Evolutionary conservation across 2,797 vertebrate genomes (phyloP).

Genomic region (Ambastaia sidthimunki): DNA sequence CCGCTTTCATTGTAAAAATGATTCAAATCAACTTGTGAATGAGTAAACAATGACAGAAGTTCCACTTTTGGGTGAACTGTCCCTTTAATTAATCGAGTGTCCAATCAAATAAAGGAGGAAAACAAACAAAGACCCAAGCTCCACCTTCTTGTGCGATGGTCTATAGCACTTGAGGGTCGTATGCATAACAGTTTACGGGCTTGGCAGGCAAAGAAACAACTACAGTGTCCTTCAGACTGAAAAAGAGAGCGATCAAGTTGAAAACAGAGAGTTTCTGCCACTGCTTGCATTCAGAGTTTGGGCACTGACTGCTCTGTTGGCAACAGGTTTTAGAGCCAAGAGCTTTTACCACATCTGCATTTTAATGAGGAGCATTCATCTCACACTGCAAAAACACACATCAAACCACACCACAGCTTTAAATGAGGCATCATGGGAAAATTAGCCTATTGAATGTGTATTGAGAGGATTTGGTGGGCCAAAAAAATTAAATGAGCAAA

Average conservation of each 20-base stretch:
- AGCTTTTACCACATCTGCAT: slow-evolving; percentile 47
- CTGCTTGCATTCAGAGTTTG: not conserved
- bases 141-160: slow-evolving; percentile 27
- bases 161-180: slow-evolving; percentile 15
- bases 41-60: not conserved
- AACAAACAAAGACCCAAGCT: slow-evolving; percentile 18
- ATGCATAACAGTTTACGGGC: slow-evolving; percentile 45
- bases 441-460: slow-evolving; percentile 24
- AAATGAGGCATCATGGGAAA: slow-evolving; percentile 31
- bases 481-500: not conserved
- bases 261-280: slow-evolving; percentile 25
- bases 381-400: slow-evolving; percentile 41
- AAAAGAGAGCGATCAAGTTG: not conserved
- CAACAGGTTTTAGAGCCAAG: slow-evolving; percentile 43
- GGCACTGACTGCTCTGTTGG: slow-evolving; percentile 32
- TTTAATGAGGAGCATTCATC: slow-evolving; percentile 42
- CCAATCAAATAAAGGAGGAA: slow-evolving; percentile 22
- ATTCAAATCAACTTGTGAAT: not conserved
- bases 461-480: slow-evolving; percentile 20
- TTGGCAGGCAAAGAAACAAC: slow-evolving; percentile 33
- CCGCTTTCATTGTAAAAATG: not conserved
- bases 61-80: not conserved
- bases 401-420: slow-evolving; percentile 11
- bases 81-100: slow-evolving; percentile 4
- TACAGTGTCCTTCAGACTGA: slow-evolving; percentile 44